A percentile compares a stretch with the other conserved stretches of the same genome.
These are phyloP conservation scores for Clarias platycephalus DNA, from an alignment of 2,797 vertebrate genomes.

Conservation along the genomic window DNA sequence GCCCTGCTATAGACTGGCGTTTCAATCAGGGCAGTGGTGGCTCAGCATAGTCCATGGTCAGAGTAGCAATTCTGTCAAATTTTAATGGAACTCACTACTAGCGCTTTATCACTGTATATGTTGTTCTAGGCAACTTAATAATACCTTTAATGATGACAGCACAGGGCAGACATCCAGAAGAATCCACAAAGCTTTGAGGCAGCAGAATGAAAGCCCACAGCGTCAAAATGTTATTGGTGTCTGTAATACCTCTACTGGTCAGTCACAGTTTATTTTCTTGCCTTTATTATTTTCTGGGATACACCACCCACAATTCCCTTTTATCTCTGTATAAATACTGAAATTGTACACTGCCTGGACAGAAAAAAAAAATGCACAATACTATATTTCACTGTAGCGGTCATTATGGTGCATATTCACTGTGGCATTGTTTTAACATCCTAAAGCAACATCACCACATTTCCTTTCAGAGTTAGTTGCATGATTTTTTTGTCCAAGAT, in stretches of 20 bases:
- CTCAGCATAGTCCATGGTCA: neutral
- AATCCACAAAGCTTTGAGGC: constrained; percentile 57
- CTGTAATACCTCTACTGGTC: neutral
- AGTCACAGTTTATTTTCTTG: constrained; percentile 6
- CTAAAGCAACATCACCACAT: too few species aligned
- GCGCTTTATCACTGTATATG: neutral
- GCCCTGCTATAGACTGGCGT: neutral
- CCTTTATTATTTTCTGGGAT: neutral
- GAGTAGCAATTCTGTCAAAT: neutral
- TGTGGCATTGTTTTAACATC: too few species aligned
- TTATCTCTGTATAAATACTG: neutral
- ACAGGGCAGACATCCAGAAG: neutral
- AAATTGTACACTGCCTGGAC: neutral
- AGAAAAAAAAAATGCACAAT: too few species aligned
- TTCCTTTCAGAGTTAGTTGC: too few species aligned
- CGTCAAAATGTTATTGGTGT: constrained; percentile 7
- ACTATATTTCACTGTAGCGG: too few species aligned
- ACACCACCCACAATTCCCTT: neutral
- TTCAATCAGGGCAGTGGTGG: neutral
- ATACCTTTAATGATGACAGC: neutral
- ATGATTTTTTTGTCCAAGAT: too few species aligned
- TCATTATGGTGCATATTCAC: too few species aligned
- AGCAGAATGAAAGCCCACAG: constrained; percentile 57
- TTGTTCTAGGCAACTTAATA: constrained; percentile 11
- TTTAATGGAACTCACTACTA: constrained; percentile 6